Percentiles rank a stretch among this genome's conserved stretches.
phyloP scores from a whole-genome alignment of 2,797 vertebrate species.

The Sebastes variabilis region DNA sequence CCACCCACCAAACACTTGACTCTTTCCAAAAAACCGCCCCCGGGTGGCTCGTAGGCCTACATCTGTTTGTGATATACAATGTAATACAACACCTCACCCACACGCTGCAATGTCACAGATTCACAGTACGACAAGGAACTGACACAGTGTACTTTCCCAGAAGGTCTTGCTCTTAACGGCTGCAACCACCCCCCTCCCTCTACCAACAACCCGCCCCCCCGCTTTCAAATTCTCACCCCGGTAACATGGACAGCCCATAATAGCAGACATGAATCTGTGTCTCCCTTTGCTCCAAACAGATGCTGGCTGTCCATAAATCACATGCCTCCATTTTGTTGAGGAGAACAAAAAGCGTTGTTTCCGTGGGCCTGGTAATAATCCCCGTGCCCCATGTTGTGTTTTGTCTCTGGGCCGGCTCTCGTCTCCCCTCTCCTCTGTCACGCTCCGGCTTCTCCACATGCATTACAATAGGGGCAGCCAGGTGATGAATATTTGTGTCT shows the following conservation, averaged over 20 bases:
- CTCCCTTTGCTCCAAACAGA: slow-evolving; percentile 80
- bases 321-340: slow-evolving; percentile 81
- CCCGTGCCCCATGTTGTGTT: slow-evolving; percentile 81
- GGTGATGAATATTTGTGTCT: slow-evolving; percentile 87
- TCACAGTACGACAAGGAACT: slow-evolving; percentile 63
- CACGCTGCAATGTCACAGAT: slow-evolving; percentile 65
- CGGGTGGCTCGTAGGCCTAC: slow-evolving; percentile 64
- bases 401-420: slow-evolving; percentile 79
- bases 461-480: slow-evolving; percentile 83
- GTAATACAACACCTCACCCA: slow-evolving; percentile 73
- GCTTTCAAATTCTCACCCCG: slow-evolving; percentile 70
- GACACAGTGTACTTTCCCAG: slow-evolving; percentile 66
- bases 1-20: slow-evolving; percentile 62
- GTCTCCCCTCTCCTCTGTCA: slow-evolving; percentile 81
- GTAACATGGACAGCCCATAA: slow-evolving; percentile 82
- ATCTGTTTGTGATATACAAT: slow-evolving; percentile 77
- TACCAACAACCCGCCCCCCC: slow-evolving; percentile 1
- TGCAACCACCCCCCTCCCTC: slow-evolving; percentile 21
- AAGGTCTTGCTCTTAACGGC: slow-evolving; percentile 71
- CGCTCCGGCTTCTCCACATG: slow-evolving; percentile 76
- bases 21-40: slow-evolving; percentile 45
- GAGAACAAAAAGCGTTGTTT: slow-evolving; percentile 79
- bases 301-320: slow-evolving; percentile 85
- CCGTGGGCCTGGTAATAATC: slow-evolving; percentile 79
- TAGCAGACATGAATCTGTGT: slow-evolving; percentile 84